Base-by-base conservation (phyloP, 2,797 vertebrate genomes). In the Poecilia gillii region DNA sequence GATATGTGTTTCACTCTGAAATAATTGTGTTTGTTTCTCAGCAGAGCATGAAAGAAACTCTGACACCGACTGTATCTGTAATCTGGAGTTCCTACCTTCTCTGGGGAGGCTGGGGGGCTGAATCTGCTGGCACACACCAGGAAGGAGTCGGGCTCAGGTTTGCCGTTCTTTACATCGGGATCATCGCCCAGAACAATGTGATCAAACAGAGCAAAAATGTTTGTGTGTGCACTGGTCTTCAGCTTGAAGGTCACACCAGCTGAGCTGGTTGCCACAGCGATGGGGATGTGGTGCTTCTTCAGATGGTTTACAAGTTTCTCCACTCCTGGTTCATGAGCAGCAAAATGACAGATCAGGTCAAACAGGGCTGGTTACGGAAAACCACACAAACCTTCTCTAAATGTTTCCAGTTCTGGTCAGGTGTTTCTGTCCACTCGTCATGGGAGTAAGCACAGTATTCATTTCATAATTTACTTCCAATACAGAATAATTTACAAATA, bases 161-260 rank as follows among this genome's bases (percentile, higher is more conserved):
- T 99, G 78, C 95, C 88, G 6, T 71, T 74, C 88, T 94, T 96
- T 79, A 99, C 96, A 1, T 97, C 96, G 0, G 96, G 96, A 86
- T 99, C 97, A 5, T 99, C 97, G 36, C 98, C 98, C 82, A 97
- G 77, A 0, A 98, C 96, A 1, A 97, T 39, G 91, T 99, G 97
- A 85, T 94, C 78, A 79, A 99, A 99, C 75, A 94, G 83, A 76
- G 83, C 0, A 57, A 99, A 99, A 76, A 99, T 95, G 0, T 92
- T 95, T 86, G 88, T 89, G 93, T 99, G 98, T 1, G 36, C 91
- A 51, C 89, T 88, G 20, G 95, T 97, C 93, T 99, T 99, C 87
- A 94, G 62, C 55, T 91, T 59, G 85, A 96, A 99, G 11, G 97
- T 94, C 0, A 1, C 23, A 0, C 89, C 53, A 0, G 93, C 89